Conservation (phyloP, 2,797 vertebrate genomes). For the Coregonus suidteri region DNA sequence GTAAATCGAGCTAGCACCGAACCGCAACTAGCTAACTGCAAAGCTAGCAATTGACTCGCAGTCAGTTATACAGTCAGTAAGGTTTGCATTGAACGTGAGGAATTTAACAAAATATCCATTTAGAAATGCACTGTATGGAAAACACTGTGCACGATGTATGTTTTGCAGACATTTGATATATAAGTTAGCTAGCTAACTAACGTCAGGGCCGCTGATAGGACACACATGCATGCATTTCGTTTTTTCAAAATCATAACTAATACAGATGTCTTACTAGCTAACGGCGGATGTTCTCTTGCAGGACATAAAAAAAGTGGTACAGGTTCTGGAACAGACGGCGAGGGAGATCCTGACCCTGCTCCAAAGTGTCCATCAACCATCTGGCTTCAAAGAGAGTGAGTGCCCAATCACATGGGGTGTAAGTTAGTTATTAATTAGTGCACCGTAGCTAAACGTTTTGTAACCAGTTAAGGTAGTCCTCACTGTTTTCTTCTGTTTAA, state of each 20-base stretch:
- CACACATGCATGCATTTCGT: not conserved
- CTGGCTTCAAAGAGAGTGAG: constrained; percentile 95
- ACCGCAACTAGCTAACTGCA: not conserved
- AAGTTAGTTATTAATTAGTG: too few relatives aligned
- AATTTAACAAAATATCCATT: not conserved
- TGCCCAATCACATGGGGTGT: constrained; percentile 30
- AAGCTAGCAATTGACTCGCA: not conserved
- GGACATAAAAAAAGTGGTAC: constrained; percentile 96
- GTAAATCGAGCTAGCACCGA: not conserved
- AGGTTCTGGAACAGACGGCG: constrained; percentile 90
- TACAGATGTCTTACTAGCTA: not conserved
- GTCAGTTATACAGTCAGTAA: too few relatives aligned
- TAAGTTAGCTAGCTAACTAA: too few relatives aligned
- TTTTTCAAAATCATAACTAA: not conserved
- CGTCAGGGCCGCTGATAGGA: not conserved
- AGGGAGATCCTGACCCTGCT: constrained; percentile 93
- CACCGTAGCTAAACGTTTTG: too few relatives aligned
- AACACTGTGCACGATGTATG: not conserved
- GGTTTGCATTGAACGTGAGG: too few relatives aligned
- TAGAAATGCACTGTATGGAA: not conserved
- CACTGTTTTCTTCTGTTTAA: not conserved
- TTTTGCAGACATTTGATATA: not conserved
- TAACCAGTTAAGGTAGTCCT: too few relatives aligned
- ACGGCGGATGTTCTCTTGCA: constrained; percentile 46
- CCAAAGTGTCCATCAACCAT: constrained; percentile 93